Conservation (phyloP, 2,888 invertebrate genomes). For the Geotrupes spiniger region DNA sequence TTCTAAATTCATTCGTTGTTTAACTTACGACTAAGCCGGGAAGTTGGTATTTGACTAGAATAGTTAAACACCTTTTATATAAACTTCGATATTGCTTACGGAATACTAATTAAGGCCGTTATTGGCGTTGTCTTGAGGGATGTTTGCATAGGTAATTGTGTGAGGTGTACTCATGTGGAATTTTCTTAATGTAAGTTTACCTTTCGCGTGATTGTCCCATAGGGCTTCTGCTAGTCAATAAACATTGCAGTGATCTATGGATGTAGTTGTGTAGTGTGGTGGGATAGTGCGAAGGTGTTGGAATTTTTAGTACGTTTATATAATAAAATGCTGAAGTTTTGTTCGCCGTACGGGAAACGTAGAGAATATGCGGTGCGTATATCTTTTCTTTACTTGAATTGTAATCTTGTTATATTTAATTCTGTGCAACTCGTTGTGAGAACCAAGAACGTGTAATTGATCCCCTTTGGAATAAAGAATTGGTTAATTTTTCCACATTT, state of each 20-base stretch:
- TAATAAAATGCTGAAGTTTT: slow-evolving; percentile 50
- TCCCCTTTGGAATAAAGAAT: too few species aligned
- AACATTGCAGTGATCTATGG: slow-evolving; percentile 11
- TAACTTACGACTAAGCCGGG: background rate
- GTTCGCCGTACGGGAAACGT: slow-evolving; percentile 44
- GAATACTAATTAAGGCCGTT: slow-evolving; percentile 26
- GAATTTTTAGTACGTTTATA: too few species aligned
- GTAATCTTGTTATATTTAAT: too few species aligned
- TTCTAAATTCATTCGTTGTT: too few species aligned
- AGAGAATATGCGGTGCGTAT: slow-evolving; percentile 33
- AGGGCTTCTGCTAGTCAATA: slow-evolving; percentile 5
- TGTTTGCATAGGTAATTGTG: slow-evolving; percentile 1
- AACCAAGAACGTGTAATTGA: too few species aligned
- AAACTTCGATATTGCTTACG: background rate
- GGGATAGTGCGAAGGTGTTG: slow-evolving; percentile 18
- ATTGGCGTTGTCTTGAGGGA: slow-evolving; percentile 11
- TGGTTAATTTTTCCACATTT: too few species aligned
- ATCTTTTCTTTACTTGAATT: background rate
- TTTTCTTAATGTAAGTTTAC: too few species aligned
- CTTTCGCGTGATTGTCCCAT: too few species aligned
- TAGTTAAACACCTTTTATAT: slow-evolving; percentile 26
- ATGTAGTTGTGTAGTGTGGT: slow-evolving; percentile 11
- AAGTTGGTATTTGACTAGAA: slow-evolving; percentile 20
- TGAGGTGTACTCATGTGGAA: background rate
- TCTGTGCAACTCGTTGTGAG: too few species aligned